Conservation (phyloP, 2,113 vertebrate species). For the Laticauda colubrina region DNA sequence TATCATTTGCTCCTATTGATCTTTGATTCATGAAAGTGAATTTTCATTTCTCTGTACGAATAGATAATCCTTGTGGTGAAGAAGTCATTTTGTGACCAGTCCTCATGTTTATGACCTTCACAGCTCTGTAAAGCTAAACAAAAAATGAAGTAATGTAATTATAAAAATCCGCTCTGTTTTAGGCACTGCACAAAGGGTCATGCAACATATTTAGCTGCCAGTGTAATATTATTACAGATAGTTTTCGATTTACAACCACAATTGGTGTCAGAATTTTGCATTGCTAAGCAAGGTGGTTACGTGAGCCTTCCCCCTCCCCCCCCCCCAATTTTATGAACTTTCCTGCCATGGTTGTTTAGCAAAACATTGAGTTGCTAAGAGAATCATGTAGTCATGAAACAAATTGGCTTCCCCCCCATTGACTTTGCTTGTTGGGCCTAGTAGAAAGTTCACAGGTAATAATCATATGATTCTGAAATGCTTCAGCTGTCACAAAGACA, state of each 20-base stretch:
- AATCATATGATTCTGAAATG: background rate
- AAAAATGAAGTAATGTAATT: background rate
- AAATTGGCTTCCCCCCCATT: background rate
- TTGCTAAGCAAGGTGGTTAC: background rate
- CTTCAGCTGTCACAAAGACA: background rate
- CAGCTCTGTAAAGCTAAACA: background rate
- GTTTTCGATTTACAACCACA: background rate
- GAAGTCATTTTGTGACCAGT: background rate
- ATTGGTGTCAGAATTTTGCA: background rate
- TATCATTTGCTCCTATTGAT: background rate
- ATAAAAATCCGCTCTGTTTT: background rate
- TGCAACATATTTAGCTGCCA: background rate
- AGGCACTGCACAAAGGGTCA: background rate
- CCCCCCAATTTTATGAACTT: background rate
- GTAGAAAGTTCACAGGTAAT: background rate
- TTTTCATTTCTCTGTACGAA: background rate
- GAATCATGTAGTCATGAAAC: background rate
- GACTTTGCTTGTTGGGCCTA: background rate
- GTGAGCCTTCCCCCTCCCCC: rapidly evolving
- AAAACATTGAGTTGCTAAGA: background rate
- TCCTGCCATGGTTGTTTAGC: background rate
- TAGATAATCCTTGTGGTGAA: background rate
- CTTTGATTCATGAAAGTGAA: background rate
- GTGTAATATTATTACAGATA: background rate
- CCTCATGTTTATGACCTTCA: background rate